Base-by-base conservation (phyloP, 1,140 invertebrate species). In the Chironomus tepperi region DNA sequence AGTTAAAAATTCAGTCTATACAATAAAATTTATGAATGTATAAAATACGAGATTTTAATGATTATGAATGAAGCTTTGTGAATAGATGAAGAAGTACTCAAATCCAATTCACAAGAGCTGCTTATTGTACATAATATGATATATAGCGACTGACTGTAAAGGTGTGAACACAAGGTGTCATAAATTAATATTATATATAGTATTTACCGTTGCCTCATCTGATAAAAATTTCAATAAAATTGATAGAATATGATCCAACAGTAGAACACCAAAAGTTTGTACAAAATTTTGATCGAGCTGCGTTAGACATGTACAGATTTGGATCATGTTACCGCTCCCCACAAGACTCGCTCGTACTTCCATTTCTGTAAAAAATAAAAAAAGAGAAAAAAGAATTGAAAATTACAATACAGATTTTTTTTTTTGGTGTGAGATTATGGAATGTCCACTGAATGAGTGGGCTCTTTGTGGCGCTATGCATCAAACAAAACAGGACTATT, bases 221-320 rank as follows among this genome's bases (percentile, higher is more conserved):
- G 65, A 70, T 21, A 70, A 10, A 70, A 19, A 70, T 70, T 70
- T 70, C 65, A 70, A 21, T 21, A 70, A 15, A 70, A 70, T 70
- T 16, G 6, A 8, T 19, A 70, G 16, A 19, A 70, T 70, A 7
- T 70, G 65, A 70, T 70, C 65, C 65, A 70, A 21, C 65, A 70
- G 65, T 18, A 70, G 19, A 70, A 70, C 65, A 21, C 65, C 65
- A 70, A 70, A 70, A 19, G 65, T 70, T 21, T 70, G 65, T 10
- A 70, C 65, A 70, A 70, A 70, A 70, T 70, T 16, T 70, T 70
- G 65, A 70, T 70, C 65, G 65, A 70, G 65, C 65, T 70, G 65
- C 10, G 65, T 70, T 21, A 70, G 19, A 16, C 65, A 70, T 70
- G 65, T 70, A 70, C 65, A 70, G 65, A 70, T 70, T 70, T 15